phyloP scores from a whole-genome alignment of 2,888 invertebrate species.

The Aphidius colemani region DNA sequence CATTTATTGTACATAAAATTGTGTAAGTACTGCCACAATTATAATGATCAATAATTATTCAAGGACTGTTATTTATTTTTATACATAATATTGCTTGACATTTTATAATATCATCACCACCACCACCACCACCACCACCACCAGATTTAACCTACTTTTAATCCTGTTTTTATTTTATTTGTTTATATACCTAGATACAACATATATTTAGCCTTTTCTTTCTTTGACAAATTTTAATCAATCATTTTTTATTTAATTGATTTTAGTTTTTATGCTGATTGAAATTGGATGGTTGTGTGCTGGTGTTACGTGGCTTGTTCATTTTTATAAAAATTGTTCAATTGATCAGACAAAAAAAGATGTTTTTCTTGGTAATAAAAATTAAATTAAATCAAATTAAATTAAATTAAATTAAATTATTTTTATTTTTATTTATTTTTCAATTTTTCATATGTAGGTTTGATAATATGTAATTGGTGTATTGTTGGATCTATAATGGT shows the following conservation, averaged over 20 bases:
- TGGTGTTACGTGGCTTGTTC: constrained; percentile 73
- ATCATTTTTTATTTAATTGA: constrained; percentile 33
- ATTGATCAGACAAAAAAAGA: constrained; percentile 70
- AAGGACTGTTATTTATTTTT: too few relatives aligned
- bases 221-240: too few relatives aligned
- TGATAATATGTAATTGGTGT: constrained; percentile 79
- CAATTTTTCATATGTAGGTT: constrained; percentile 67
- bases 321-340: constrained; percentile 70
- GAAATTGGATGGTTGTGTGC: constrained; percentile 77
- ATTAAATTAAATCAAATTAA: too few relatives aligned
- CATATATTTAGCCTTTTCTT: constrained; percentile 11
- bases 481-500: constrained; percentile 73
- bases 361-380: constrained; percentile 75
- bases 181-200: too few relatives aligned
- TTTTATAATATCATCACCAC: too few relatives aligned
- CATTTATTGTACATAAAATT: constrained; percentile 79
- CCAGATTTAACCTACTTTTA: too few relatives aligned
- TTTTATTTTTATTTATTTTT: too few relatives aligned
- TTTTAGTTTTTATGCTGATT: constrained; percentile 73
- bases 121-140: too few relatives aligned
- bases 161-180: constrained; percentile 3
- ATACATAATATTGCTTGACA: too few relatives aligned
- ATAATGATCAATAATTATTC: too few relatives aligned
- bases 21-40: too few relatives aligned
- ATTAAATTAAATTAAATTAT: too few relatives aligned